A percentile compares a stretch with the other conserved stretches of the same genome.
phyloP scores from a whole-genome alignment of 2,797 vertebrate genomes.

The Syngnathus acus region DNA sequence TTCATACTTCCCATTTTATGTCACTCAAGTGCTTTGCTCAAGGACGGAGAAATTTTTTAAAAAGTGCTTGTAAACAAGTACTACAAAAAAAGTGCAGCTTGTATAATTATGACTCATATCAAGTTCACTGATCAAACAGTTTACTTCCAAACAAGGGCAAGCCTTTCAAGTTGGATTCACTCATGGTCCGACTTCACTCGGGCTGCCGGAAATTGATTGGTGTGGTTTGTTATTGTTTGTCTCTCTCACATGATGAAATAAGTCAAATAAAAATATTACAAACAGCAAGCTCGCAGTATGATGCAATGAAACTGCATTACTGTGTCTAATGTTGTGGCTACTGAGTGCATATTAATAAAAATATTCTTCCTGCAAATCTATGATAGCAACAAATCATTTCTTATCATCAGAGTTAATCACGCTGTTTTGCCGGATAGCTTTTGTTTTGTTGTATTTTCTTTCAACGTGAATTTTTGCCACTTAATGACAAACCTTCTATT shows the following conservation, averaged over 20 bases:
- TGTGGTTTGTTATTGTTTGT: not conserved
- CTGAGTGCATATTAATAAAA: not conserved
- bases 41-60: not conserved
- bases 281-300: not conserved
- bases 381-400: not conserved
- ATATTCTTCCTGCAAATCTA: not conserved
- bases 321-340: not conserved
- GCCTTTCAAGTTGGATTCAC: not conserved
- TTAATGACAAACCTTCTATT: not conserved
- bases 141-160: not conserved
- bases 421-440: too few relatives aligned
- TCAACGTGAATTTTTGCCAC: too few relatives aligned
- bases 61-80: not conserved
- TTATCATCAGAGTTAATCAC: not conserved
- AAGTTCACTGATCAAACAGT: constrained; percentile 7
- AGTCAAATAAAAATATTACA: not conserved
- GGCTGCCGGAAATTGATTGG: not conserved
- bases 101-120: constrained; percentile 34
- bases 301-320: not conserved
- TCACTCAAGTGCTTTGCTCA: too few relatives aligned
- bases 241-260: not conserved
- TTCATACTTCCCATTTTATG: not conserved
- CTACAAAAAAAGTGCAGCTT: constrained; percentile 7
- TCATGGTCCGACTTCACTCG: not conserved
- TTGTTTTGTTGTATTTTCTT: too few relatives aligned